These are phyloP conservation scores for Bedellia somnulentella DNA, from an alignment of 2,888 invertebrate species.

Conservation along the genomic window DNA sequence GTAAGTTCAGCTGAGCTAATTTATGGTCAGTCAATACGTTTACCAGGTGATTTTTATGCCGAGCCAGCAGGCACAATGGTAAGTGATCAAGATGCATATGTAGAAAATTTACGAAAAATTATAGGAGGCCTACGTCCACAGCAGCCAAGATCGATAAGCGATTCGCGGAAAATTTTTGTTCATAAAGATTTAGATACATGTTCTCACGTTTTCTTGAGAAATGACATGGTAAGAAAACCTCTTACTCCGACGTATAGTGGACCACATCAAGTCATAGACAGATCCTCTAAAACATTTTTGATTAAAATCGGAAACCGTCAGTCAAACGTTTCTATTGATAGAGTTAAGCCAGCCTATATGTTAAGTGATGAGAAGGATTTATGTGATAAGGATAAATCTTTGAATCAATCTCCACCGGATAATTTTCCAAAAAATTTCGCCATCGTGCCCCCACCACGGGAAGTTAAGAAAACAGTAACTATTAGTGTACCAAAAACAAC, in stretches of 20 bases:
- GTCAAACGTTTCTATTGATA: slow-evolving; percentile 10
- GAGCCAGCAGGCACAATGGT: slow-evolving; percentile 1
- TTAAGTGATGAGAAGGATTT: neutral
- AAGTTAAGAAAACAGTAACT: neutral
- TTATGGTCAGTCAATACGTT: slow-evolving; percentile 9
- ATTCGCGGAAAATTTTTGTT: slow-evolving; percentile 3
- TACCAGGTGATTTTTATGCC: slow-evolving; percentile 11
- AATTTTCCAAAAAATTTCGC: no score
- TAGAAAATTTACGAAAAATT: slow-evolving; percentile 2
- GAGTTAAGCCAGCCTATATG: slow-evolving; percentile 13
- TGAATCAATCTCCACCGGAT: no score
- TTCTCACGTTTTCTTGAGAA: slow-evolving; percentile 13
- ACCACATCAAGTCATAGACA: slow-evolving; percentile 8
- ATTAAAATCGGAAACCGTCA: slow-evolving; percentile 6
- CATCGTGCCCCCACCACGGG: neutral
- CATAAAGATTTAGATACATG: slow-evolving; percentile 6
- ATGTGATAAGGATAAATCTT: neutral
- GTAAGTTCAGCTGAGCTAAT: slow-evolving; percentile 9
- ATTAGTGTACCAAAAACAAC: neutral
- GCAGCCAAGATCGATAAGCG: neutral
- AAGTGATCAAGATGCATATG: neutral
- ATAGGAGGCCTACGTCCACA: slow-evolving; percentile 5
- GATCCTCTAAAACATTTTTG: slow-evolving; percentile 9
- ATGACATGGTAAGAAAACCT: slow-evolving; percentile 12
- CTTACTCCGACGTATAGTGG: slow-evolving; percentile 13